Percentiles rank a stretch among this genome's conserved stretches.
These are phyloP conservation scores for Oryzias dopingdopingensis DNA, from an alignment of 2,797 vertebrate species.

Conservation along the genomic window DNA sequence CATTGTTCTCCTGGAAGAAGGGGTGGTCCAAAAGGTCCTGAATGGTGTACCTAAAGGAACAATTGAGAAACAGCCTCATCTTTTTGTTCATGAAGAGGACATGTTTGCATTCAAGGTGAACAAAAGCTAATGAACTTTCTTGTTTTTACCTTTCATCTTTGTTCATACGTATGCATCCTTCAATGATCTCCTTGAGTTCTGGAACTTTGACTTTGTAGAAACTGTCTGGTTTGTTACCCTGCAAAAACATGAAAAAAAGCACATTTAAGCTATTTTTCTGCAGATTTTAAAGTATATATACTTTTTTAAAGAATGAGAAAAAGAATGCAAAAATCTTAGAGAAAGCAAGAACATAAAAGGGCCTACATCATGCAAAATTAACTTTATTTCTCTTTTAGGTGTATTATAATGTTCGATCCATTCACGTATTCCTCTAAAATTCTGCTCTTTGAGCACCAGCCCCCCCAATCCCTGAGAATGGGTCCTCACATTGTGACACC, in stretches of 20 bases:
- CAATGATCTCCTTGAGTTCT: slow-evolving; percentile 97
- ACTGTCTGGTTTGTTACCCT: slow-evolving; percentile 97
- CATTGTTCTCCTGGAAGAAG: slow-evolving; percentile 96
- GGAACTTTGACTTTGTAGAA: slow-evolving; percentile 98
- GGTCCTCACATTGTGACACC: no score
- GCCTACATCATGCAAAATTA: no score
- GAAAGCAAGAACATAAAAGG: no score
- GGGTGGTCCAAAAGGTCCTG: slow-evolving; percentile 93
- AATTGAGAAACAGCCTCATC: neutral
- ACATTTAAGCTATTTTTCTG: neutral
- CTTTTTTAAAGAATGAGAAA: neutral
- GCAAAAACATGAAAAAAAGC: slow-evolving; percentile 14
- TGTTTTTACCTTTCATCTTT: slow-evolving; percentile 88
- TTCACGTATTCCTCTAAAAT: no score
- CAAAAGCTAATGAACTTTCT: neutral
- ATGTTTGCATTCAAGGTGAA: neutral
- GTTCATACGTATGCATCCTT: slow-evolving; percentile 95
- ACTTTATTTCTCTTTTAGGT: no score
- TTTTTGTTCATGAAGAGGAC: neutral
- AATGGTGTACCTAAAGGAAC: slow-evolving; percentile 87
- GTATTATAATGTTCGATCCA: no score
- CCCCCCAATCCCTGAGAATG: no score
- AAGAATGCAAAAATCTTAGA: neutral
- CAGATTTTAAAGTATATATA: neutral
- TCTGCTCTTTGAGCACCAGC: no score